Base-by-base conservation (phyloP, 2,888 invertebrate species). In the Agrilus cyanescens region DNA sequence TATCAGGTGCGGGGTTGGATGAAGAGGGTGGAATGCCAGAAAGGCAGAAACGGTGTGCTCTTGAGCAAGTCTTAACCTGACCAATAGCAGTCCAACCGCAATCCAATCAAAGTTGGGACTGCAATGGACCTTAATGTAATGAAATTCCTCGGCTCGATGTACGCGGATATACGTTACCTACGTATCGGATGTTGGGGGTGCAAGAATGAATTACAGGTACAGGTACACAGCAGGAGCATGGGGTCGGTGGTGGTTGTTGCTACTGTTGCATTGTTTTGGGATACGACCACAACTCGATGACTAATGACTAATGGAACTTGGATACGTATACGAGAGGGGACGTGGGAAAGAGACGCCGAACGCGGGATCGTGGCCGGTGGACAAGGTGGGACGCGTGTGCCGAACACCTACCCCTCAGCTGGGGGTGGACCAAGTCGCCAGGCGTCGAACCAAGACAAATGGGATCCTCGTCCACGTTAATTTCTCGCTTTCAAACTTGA, bases 391-490 rank as follows among this genome's bases (percentile, higher is more conserved):
- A n/a, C n/a, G n/a, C n/a, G n/a, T n/a, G n/a, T n/a, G n/a, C n/a
- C n/a, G n/a, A n/a, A n/a, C n/a, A n/a, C n/a, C n/a, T n/a, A n/a
- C n/a, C n/a, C n/a, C 40, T 46, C 36, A 44, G 39, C 44, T 38
- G 50, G 45, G 46, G 48, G 47, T 46, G 40, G 47, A 46, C 38
- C 44, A 44, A 39, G 44, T 32, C 25, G 36, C 30, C 32, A 35
- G 32, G 37, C 32, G 62, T 63, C 65, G 61, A 63, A 65, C 64
- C 64, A 63, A 65, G 65, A 66, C 63, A 65, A 64, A 66, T 66
- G 65, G 65, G 61, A 63, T 63, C 60, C 60, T 60, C 59, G 62
- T 59, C 63, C 60, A 63, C 59, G 63, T 65, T 65, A 65, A 65
- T 63, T 62, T 63, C 61, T 58, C 59, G 62, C 62, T 64, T 63